Percentiles rank a stretch among this genome's conserved stretches.
Evolutionary conservation across 2,888 invertebrate genomes (phyloP).

Genomic region (Eupithecia subumbrata): DNA sequence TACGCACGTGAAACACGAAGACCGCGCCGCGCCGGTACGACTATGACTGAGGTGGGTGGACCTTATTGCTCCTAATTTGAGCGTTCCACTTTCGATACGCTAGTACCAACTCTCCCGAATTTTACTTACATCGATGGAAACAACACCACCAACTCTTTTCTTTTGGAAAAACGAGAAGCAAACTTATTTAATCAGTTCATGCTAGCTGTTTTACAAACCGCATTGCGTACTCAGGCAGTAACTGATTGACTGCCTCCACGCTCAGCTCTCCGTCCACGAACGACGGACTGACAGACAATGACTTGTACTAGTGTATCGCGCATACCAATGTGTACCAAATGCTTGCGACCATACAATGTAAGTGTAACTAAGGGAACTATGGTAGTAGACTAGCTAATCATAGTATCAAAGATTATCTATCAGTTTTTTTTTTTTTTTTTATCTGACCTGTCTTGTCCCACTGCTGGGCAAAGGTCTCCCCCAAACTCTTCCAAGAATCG

Average conservation of each 20-base stretch:
- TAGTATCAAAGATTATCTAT: no score
- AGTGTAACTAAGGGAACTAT: background rate
- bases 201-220: background rate
- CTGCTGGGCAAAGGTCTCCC: no score
- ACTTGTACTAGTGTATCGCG: constrained; percentile 17
- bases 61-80: no score
- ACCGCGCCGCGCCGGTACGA: no score
- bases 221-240: background rate
- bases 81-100: no score
- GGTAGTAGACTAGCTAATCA: no score
- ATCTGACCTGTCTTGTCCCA: no score
- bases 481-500: no score
- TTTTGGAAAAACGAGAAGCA: background rate
- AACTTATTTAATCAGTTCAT: background rate
- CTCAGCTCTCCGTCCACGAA: constrained; percentile 24
- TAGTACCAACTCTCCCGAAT: no score
- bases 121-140: background rate
- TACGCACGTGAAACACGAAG: no score
- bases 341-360: constrained; percentile 1
- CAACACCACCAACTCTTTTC: background rate
- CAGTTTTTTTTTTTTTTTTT: no score
- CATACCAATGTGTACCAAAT: constrained; percentile 14
- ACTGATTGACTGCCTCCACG: constrained; percentile 11
- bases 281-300: constrained; percentile 26
- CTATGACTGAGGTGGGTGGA: no score